These are phyloP conservation scores for Papilio helenus DNA, from an alignment of 1,140 invertebrate species.

Conservation along the genomic window DNA sequence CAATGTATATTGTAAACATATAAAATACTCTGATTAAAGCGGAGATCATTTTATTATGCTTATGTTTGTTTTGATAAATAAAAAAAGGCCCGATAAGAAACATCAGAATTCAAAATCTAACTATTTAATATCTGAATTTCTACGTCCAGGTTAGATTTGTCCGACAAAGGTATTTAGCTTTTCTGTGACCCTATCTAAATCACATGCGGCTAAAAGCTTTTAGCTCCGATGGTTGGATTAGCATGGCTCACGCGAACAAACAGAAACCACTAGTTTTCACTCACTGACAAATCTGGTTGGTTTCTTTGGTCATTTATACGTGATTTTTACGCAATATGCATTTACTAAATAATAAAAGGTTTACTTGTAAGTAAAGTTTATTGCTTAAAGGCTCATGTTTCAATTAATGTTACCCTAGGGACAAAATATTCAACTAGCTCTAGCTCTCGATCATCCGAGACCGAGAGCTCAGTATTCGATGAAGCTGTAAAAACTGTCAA, in stretches of 20 bases:
- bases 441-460: too few relatives aligned
- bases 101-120: not conserved
- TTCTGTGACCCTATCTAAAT: constrained; percentile 12
- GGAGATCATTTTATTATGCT: too few relatives aligned
- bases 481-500: too few relatives aligned
- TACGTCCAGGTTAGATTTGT: not conserved
- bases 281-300: not conserved
- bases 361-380: too few relatives aligned
- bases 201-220: constrained; percentile 16
- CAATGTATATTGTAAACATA: too few relatives aligned
- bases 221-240: constrained; percentile 25
- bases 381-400: too few relatives aligned
- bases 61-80: too few relatives aligned
- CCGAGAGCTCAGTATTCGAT: too few relatives aligned
- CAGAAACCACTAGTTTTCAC: not conserved
- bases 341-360: not conserved
- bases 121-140: not conserved
- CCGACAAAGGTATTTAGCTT: constrained; percentile 6
- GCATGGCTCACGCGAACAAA: constrained; percentile 12
- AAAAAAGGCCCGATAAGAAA: not conserved
- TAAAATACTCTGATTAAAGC: too few relatives aligned
- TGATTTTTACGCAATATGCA: not conserved
- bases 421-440: too few relatives aligned
- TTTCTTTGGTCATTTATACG: not conserved
- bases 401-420: too few relatives aligned